Conservation (phyloP, 2,888 invertebrate species). For the Synanthedon vespiformis region DNA sequence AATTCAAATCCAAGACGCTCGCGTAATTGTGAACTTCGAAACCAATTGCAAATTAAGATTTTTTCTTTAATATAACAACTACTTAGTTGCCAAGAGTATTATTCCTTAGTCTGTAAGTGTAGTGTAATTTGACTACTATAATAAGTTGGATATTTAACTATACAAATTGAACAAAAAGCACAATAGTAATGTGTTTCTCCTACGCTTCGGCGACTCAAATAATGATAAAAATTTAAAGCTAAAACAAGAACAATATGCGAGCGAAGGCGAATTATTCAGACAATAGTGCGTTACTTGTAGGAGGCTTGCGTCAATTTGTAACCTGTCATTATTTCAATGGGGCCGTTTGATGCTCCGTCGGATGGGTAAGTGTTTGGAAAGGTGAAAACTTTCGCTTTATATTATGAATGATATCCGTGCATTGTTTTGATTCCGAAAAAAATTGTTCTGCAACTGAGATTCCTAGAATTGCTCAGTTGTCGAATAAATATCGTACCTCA, state of each 20-base stretch:
- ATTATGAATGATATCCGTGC: constrained; percentile 10
- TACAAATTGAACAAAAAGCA: neutral
- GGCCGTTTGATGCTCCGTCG: constrained; percentile 50
- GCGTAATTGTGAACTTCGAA: no score
- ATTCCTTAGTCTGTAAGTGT: neutral
- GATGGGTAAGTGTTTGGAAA: constrained; percentile 25
- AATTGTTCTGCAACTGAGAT: neutral
- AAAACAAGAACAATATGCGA: constrained; percentile 7
- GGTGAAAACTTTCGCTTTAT: constrained; percentile 28
- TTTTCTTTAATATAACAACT: neutral
- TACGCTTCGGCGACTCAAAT: constrained; percentile 23
- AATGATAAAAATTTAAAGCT: constrained; percentile 15
- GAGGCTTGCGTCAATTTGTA: constrained; percentile 55
- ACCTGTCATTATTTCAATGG: constrained; percentile 49
- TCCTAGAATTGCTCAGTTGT: neutral
- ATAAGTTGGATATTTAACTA: no score
- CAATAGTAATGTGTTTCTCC: constrained; percentile 8
- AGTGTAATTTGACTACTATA: no score
- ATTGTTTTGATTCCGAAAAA: constrained; percentile 6
- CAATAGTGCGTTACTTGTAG: constrained; percentile 2
- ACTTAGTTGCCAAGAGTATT: neutral
- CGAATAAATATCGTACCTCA: neutral
- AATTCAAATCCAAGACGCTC: no score
- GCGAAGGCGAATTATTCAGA: constrained; percentile 14
- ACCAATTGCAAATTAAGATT: neutral